phyloP scores from a whole-genome alignment of 53 echinoderm and acorn worm genomes.

The Astropecten irregularis region DNA sequence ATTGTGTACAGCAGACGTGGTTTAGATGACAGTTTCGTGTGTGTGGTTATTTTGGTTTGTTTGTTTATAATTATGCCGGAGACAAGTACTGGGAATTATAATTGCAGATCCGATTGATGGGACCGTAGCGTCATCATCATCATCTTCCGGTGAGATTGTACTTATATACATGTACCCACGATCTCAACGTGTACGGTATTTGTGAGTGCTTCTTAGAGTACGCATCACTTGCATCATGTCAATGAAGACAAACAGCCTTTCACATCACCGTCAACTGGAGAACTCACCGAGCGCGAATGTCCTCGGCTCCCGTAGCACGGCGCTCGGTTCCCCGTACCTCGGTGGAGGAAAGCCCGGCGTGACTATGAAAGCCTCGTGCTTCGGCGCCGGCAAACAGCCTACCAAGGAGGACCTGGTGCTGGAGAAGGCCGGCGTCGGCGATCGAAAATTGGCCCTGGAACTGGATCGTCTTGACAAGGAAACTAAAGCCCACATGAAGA shows the following conservation, averaged over 20 bases:
- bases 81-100: background rate
- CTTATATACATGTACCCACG: conserved; percentile 19
- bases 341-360: too few species aligned
- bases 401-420: conserved; percentile 67
- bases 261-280: conserved; percentile 28
- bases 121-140: background rate
- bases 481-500: conserved; percentile 65
- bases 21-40: too few species aligned
- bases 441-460: conserved; percentile 64
- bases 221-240: background rate
- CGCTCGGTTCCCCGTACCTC: background rate
- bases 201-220: background rate
- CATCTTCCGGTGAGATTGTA: background rate
- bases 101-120: background rate
- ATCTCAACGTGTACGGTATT: background rate
- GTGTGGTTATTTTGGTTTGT: too few species aligned
- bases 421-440: conserved; percentile 55
- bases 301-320: background rate
- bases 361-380: too few species aligned
- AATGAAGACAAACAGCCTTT: conserved; percentile 37
- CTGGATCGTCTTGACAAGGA: conserved; percentile 68
- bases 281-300: conserved; percentile 27
- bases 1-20: too few species aligned
- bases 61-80: background rate
- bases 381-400: conserved; percentile 6